phyloP scores from a whole-genome alignment of 2,888 invertebrate genomes.

The Dione vanillae region DNA sequence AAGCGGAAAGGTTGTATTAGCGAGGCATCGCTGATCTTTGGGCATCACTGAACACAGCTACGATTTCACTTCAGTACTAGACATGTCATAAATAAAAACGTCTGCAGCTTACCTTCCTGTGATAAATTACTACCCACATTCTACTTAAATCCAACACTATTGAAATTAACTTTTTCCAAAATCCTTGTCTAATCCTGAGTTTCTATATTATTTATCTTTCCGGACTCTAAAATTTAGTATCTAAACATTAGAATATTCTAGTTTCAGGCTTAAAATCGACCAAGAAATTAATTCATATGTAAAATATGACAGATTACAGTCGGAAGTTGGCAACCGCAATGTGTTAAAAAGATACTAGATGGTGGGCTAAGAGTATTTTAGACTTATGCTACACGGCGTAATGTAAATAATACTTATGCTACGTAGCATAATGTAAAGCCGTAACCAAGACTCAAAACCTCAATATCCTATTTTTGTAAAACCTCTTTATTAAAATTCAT shows the following conservation, averaged over 20 bases:
- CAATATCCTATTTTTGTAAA: too few relatives aligned
- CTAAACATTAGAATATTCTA: background rate
- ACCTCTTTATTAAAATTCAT: too few relatives aligned
- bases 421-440: too few relatives aligned
- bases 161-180: too few relatives aligned
- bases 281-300: background rate
- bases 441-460: too few relatives aligned
- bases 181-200: too few relatives aligned
- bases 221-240: background rate
- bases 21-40: conserved; percentile 42
- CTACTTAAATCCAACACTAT: too few relatives aligned
- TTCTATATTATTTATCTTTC: background rate
- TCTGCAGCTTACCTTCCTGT: conserved; percentile 10
- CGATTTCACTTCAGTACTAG: conserved; percentile 26
- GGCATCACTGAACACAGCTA: conserved; percentile 40
- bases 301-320: background rate
- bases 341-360: too few relatives aligned
- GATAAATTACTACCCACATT: conserved; percentile 13
- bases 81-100: conserved; percentile 36
- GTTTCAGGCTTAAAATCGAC: background rate
- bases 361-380: too few relatives aligned
- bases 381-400: too few relatives aligned
- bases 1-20: conserved; percentile 43
- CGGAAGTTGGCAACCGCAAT: background rate
- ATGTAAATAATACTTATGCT: too few relatives aligned